Percentiles rank a stretch among this genome's conserved stretches.
These are phyloP conservation scores for Sesia apiformis DNA, from an alignment of 2,888 invertebrate genomes.

Conservation along the genomic window DNA sequence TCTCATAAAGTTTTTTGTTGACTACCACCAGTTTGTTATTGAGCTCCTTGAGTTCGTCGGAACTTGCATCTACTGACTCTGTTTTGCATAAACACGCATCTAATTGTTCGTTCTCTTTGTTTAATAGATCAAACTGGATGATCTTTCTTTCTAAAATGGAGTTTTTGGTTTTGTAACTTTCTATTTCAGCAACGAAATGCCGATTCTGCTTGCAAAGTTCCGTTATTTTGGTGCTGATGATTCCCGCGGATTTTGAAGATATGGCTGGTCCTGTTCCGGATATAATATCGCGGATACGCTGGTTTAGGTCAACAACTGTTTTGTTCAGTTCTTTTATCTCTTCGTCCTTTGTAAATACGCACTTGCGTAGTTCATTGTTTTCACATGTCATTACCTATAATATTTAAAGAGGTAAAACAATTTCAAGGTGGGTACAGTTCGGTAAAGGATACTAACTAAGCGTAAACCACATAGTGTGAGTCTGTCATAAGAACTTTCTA, in stretches of 20 bases:
- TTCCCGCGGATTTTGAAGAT: slow-evolving; percentile 65
- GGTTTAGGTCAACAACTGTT: slow-evolving; percentile 52
- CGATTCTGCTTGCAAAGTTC: slow-evolving; percentile 79
- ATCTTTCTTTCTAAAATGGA: slow-evolving; percentile 68
- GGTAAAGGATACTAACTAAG: not conserved
- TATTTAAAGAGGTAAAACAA: too few species aligned
- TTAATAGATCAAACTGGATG: slow-evolving; percentile 50
- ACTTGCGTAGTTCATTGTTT: slow-evolving; percentile 70
- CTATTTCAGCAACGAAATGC: slow-evolving; percentile 77
- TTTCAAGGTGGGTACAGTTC: not conserved
- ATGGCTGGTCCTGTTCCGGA: slow-evolving; percentile 58
- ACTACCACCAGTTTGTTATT: slow-evolving; percentile 75
- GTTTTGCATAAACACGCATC: slow-evolving; percentile 55
- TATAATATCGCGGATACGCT: slow-evolving; percentile 68
- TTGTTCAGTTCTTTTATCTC: slow-evolving; percentile 56
- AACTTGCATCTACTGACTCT: slow-evolving; percentile 49
- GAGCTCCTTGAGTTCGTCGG: slow-evolving; percentile 73
- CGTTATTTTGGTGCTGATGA: slow-evolving; percentile 78
- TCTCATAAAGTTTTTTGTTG: slow-evolving; percentile 79
- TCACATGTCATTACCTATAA: slow-evolving; percentile 68
- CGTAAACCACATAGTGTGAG: slow-evolving; percentile 8
- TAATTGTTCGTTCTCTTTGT: slow-evolving; percentile 45
- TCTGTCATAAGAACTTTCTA: not conserved
- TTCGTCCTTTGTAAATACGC: slow-evolving; percentile 59
- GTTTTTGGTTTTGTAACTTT: slow-evolving; percentile 74